Conservation (phyloP, 2,113 vertebrate species). For the Potamarius usumacintae region DNA sequence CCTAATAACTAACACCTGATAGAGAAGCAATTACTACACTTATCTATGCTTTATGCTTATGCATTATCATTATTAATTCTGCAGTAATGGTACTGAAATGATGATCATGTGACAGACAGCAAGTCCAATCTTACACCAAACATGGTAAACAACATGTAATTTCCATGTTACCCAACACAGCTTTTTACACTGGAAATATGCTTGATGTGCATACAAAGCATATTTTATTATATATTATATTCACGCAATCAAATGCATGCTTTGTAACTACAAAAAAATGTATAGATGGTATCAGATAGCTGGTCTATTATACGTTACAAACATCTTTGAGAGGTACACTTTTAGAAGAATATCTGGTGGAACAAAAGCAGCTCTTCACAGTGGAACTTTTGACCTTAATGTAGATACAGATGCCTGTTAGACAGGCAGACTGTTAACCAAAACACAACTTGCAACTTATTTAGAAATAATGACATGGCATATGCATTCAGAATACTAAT, state of each 20-base stretch:
- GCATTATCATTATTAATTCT: background rate
- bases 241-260: background rate
- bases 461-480: background rate
- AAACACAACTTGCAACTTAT: background rate
- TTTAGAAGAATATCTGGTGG: background rate
- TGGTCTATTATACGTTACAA: background rate
- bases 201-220: background rate
- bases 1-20: background rate
- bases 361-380: background rate
- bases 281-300: background rate
- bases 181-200: too few species aligned
- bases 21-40: background rate
- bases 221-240: background rate
- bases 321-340: background rate
- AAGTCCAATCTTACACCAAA: background rate
- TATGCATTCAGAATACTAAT: background rate
- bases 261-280: background rate
- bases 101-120: background rate
- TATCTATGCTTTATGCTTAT: background rate
- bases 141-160: background rate
- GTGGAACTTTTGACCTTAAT: background rate
- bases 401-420: background rate
- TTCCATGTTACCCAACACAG: too few species aligned
- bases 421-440: background rate
- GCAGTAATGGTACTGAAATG: background rate